A percentile compares a stretch with the other conserved stretches of the same genome.
These are phyloP conservation scores for Falco novaeseelandiae DNA, from an alignment of 2,797 vertebrate genomes.

Conservation along the genomic window DNA sequence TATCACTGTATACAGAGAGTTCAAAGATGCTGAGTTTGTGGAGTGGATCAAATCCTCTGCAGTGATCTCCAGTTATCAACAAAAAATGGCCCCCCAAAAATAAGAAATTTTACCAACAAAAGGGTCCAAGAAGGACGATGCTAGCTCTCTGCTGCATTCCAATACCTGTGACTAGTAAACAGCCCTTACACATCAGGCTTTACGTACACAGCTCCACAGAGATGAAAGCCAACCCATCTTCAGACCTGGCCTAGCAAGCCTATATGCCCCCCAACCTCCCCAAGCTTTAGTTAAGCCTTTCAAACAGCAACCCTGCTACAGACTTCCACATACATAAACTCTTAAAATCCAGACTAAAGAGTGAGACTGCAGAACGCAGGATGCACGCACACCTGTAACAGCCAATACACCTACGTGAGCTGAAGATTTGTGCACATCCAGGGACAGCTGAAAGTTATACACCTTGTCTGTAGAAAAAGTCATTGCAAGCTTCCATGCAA, in stretches of 20 bases:
- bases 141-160: not conserved
- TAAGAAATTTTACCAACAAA: not conserved
- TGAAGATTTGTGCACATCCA: not conserved
- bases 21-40: not conserved
- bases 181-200: not conserved
- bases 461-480: not conserved
- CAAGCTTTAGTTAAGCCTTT: not conserved
- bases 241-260: not conserved
- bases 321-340: not conserved
- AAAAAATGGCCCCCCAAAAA: not conserved
- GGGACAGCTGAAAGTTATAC: not conserved
- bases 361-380: not conserved
- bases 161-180: not conserved
- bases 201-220: not conserved
- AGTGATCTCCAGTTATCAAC: not conserved
- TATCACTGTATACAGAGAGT: not conserved
- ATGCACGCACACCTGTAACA: not conserved
- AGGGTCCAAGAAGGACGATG: not conserved
- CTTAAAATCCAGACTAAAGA: not conserved
- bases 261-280: not conserved
- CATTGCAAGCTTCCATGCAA: not conserved
- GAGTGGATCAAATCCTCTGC: not conserved
- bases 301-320: not conserved
- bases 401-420: fast-evolving
- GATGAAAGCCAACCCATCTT: not conserved